Evolutionary conservation across 2,888 invertebrate genomes (phyloP), one percentile per base, ranked within the genome.

Genomic region (Caenorhabditis zanzibari): DNA sequence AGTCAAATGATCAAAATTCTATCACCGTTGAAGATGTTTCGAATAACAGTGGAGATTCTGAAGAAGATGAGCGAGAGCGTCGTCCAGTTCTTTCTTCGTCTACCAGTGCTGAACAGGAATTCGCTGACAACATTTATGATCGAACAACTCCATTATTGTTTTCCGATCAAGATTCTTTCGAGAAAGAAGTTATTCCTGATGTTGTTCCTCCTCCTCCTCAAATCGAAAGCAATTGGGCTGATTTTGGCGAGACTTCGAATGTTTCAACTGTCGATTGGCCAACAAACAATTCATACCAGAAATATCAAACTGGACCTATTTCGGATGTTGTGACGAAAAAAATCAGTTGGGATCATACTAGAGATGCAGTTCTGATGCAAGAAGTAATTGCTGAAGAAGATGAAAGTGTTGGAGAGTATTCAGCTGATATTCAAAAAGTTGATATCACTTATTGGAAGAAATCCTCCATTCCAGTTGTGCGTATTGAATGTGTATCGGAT

Each of bases 121-220:
- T 12, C 28, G 26, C 2, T 2, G 47, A 47, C 19, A 47, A 47
- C 19, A 19, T 19, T 0, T 61, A 66, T 24, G 61, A 74, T 10
- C 49, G 73, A 61, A 81, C 81, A 12, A 77, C 86, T 24, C 84
- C 72, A 16, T 32, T 86, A 9, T 19, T 73, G 22, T 63, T 66
- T 19, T 41, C 63, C 10, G 75, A 71, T 35, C 38, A 66, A 52
- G 59, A 81, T n/a, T 68, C 73, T 1, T 24, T 47, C 12, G 64
- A 52, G 2, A 75, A 81, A 19, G 75, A 81, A 7, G 7, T 24
- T n/a, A 22, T 24, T 4, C 19, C 6, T 2, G 19, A 2, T 19
- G 54, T 22, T 19, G n/a, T 32, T 6, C 2, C 1, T 6, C 2
- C 1, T 5, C 12, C 58, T 22, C 19, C 9, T 0, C 26, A 3